Base-by-base conservation (phyloP, 2,113 vertebrate genomes). In the Brachyhypopomus gauderio region DNA sequence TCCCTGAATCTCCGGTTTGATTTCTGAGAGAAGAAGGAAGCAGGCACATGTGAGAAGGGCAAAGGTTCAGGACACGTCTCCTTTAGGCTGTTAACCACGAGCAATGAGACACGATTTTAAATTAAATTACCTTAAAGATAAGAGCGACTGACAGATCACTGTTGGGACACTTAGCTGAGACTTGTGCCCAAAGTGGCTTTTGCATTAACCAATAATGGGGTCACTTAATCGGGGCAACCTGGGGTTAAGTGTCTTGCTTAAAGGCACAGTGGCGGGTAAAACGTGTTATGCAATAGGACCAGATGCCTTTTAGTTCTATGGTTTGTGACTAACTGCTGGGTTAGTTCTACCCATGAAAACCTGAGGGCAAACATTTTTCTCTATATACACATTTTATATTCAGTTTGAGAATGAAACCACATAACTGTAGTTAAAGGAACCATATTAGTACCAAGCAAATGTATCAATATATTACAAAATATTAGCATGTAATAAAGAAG, bases 1-100 rank as follows among this genome's bases (percentile, higher is more conserved):
- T 97, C 84, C 96, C 96, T 75, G 96, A 96, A 88, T 98, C 96
- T 52, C 95, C 94, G 0, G 97, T 98, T 90, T 96, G 95, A 88
- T 99, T 99, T 89, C 97, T 99, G 71, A 72, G 20, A 71, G 22
- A 71, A 23, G 27, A n/a, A 52, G 72, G 16, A 58, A 25, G 41
- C 41, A n/a, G 14, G 2, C 3, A 30, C 14, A 16, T 41, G 55
- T 45, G 9, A 78, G 23, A 58, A 52, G 11, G 9, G 4, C 38
- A 60, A 75, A 48, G 8, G 56, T 17, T 19, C 12, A 25, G 25
- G 25, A 62, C 23, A 34, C 34, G 30, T 20, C 41, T 69, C 23
- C 66, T 78, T 34, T 55, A 1, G 17, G 7, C 56, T 48, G 14
- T 27, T 34, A 63, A 63, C 3, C 2, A 62, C 48, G 36, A 72